These are phyloP conservation scores for Xenopus borealis DNA, from an alignment of 2,113 vertebrate species.

Conservation along the genomic window DNA sequence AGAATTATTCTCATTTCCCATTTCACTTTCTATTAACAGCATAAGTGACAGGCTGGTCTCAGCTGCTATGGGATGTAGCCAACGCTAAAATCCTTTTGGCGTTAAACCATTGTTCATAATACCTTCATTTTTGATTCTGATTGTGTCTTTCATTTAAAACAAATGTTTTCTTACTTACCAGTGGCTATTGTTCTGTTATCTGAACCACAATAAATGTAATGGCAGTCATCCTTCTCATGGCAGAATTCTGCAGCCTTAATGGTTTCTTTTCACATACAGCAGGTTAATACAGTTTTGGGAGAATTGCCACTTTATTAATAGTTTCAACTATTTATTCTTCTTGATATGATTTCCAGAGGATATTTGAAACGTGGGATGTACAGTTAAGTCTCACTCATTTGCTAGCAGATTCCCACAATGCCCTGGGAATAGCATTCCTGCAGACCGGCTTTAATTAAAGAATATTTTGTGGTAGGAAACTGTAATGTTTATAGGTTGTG, in stretches of 20 bases:
- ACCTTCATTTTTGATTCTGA: background rate
- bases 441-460: constrained; percentile 43
- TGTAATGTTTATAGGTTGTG: constrained; percentile 42
- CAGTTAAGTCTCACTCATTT: constrained; percentile 11
- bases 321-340: constrained; percentile 6
- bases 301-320: constrained; percentile 10
- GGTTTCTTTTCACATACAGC: constrained; percentile 1
- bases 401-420: constrained; percentile 18
- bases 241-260: constrained; percentile 7
- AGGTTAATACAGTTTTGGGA: constrained; percentile 3
- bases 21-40: background rate
- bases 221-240: constrained; percentile 23
- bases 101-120: constrained; percentile 2
- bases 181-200: background rate
- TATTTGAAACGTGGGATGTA: constrained; percentile 7
- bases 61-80: background rate
- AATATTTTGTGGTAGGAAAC: constrained; percentile 30
- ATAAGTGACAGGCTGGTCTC: background rate
- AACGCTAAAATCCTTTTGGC: background rate
- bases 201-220: background rate
- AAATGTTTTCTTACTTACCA: background rate
- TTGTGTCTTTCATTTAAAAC: constrained; percentile 19
- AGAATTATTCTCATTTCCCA: constrained; percentile 7
- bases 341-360: background rate
- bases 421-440: constrained; percentile 17